Evolutionary conservation across 2,113 vertebrate genomes (phyloP), one percentile per base, ranked within the genome.

Genomic region (Progne subis): DNA sequence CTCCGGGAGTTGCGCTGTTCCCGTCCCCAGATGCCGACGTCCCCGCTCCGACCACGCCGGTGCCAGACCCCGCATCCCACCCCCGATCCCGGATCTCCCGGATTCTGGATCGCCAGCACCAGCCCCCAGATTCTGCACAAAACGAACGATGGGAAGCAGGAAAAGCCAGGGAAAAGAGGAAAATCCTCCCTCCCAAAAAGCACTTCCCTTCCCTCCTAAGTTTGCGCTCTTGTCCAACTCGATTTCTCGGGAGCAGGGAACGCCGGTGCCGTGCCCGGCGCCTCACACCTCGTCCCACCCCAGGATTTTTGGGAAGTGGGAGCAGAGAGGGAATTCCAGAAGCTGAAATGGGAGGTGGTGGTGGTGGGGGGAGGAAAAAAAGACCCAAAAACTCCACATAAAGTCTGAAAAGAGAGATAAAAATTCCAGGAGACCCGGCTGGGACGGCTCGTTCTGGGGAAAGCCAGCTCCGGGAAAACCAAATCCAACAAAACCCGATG

Each of bases 231-330:
- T 4, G 28, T 18, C 67, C 76, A 34, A 15, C 8, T 46, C 44
- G 16, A 17, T 44, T 44, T 17, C 44, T 46, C 18, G 17, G 44
- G 44, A 87, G 20, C 65, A 14, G 65, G 19, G 65, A 79, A 47
- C 9, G 19, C 55, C 6, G 0, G 53, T 0, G 19, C 41, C 3
- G 0, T 3, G 29, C 8, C 43, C 5, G 0, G 34, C 56, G 34
- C 63, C 57, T 64, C 76, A 29, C 65, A 29, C 47, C 57, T 55
- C 5, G 0, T 20, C 85, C 76, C 57, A 72, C 9, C 67, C 31
- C 59, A 11, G 31, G 14, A 37, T 8, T 88, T 64, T 6, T 2
- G 59, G 86, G 50, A 88, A 43, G 25, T 6, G 8, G 18, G 41
- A 64, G 8, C 9, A 47, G 34, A 57, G 16, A 1, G 0, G 49